Percentiles rank a stretch among this genome's conserved stretches.
Evolutionary conservation across 1,140 invertebrate genomes (phyloP).

Genomic region (Stenopsyche tienmushanensis): DNA sequence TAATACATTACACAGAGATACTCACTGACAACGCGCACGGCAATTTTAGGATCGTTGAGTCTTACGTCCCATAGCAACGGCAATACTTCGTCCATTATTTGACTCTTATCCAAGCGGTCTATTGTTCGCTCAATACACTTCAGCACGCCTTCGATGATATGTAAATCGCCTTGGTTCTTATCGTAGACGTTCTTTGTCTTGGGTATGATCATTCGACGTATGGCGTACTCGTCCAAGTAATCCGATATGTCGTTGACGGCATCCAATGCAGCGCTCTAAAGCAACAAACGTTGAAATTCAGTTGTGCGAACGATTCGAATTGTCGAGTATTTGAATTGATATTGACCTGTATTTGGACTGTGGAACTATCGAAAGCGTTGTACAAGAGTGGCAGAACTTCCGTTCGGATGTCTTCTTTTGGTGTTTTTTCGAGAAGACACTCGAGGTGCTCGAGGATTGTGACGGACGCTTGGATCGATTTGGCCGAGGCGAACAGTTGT

Average conservation of each 20-base stretch:
- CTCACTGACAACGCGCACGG: constrained; percentile 81
- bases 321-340: background rate
- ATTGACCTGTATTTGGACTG: constrained; percentile 89
- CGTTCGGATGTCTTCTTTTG: constrained; percentile 72
- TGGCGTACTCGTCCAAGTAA: constrained; percentile 79
- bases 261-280: constrained; percentile 83
- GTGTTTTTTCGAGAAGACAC: constrained; percentile 85
- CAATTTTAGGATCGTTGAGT: constrained; percentile 81
- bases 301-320: no score
- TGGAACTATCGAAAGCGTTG: constrained; percentile 84
- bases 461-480: constrained; percentile 87
- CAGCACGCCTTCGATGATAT: constrained; percentile 74
- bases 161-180: constrained; percentile 77
- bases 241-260: constrained; percentile 85
- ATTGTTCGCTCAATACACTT: constrained; percentile 77
- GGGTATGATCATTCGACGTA: constrained; percentile 80
- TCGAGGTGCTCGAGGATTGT: constrained; percentile 90
- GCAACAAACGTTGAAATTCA: background rate
- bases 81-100: constrained; percentile 88
- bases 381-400: constrained; percentile 89
- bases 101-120: constrained; percentile 78
- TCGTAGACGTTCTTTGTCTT: constrained; percentile 88
- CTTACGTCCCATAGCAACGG: constrained; percentile 86
- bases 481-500: constrained; percentile 75
- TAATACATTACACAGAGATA: constrained; percentile 43